phyloP scores from a whole-genome alignment of 2,888 invertebrate genomes.

The Drosophila acutilabella region DNA sequence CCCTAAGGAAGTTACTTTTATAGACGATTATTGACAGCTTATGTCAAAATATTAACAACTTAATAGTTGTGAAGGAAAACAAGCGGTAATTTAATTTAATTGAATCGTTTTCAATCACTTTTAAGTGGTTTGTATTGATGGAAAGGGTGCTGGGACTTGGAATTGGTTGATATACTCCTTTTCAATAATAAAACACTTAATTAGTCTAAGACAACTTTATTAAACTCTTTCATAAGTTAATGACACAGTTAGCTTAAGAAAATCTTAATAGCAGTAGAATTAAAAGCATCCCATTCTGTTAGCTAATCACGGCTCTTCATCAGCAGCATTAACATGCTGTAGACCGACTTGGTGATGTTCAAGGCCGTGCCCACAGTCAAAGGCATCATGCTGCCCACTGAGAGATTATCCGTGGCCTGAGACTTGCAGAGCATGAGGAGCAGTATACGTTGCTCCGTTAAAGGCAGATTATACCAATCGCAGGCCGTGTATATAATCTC shows the following conservation, averaged over 20 bases:
- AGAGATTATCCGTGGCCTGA: slow-evolving; percentile 46
- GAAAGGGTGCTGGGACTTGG: too few species aligned
- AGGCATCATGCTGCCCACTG: slow-evolving; percentile 58
- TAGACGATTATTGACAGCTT: neutral
- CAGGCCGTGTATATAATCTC: slow-evolving; percentile 56
- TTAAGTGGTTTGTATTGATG: neutral
- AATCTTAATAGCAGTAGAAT: neutral
- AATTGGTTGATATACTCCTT: too few species aligned
- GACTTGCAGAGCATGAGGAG: slow-evolving; percentile 63
- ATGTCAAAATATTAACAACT: slow-evolving; percentile 64
- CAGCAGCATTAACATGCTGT: slow-evolving; percentile 53
- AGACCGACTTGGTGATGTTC: slow-evolving; percentile 50
- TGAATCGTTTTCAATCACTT: neutral
- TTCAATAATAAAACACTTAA: too few species aligned
- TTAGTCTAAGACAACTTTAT: too few species aligned
- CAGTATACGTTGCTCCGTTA: slow-evolving; percentile 54
- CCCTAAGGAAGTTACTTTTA: slow-evolving; percentile 20
- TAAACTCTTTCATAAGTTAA: too few species aligned
- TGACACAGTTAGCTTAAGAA: too few species aligned
- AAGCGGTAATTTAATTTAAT: slow-evolving; percentile 10
- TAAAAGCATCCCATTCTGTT: neutral
- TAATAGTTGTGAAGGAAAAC: slow-evolving; percentile 25
- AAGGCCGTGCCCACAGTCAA: slow-evolving; percentile 62
- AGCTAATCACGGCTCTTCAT: slow-evolving; percentile 15
- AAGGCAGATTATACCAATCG: slow-evolving; percentile 64